Conservation (phyloP, 2,888 invertebrate species). For the Pseudococcus longispinus region DNA sequence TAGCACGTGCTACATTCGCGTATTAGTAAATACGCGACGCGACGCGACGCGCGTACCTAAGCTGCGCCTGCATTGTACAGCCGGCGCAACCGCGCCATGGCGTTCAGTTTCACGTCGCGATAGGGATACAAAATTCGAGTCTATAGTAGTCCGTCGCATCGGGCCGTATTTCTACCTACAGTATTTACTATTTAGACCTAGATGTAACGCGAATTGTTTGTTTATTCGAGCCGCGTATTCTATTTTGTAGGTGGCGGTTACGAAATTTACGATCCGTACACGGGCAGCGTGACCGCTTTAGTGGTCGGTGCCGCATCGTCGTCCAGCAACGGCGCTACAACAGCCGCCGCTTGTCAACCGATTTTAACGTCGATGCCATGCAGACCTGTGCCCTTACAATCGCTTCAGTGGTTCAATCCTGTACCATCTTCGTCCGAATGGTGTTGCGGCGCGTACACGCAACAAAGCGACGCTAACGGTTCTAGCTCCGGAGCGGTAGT, state of each 20-base stretch:
- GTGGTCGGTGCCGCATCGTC: conserved; percentile 61
- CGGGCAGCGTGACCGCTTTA: conserved; percentile 62
- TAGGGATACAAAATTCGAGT: too few relatives aligned
- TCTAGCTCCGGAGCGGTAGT: not conserved
- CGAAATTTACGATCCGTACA: conserved; percentile 62
- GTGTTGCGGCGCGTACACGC: conserved; percentile 36
- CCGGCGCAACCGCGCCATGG: too few relatives aligned
- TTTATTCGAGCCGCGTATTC: too few relatives aligned
- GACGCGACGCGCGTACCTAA: too few relatives aligned
- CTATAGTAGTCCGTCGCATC: too few relatives aligned
- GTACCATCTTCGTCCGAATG: conserved; percentile 44
- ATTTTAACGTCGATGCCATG: conserved; percentile 64
- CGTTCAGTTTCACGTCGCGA: too few relatives aligned
- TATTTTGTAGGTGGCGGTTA: conserved; percentile 60
- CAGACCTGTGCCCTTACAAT: conserved; percentile 64
- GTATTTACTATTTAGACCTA: too few relatives aligned
- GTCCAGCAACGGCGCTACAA: not conserved
- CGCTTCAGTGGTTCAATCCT: conserved; percentile 66
- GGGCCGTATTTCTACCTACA: too few relatives aligned
- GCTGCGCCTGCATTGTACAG: too few relatives aligned
- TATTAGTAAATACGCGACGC: too few relatives aligned
- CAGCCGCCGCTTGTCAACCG: conserved; percentile 58
- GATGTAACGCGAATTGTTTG: too few relatives aligned
- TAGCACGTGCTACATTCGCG: too few relatives aligned
- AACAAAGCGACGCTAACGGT: not conserved